Evolutionary conservation across 2,113 vertebrate species (phyloP).

Genomic region (Boulengeromyrus knoepffleri): DNA sequence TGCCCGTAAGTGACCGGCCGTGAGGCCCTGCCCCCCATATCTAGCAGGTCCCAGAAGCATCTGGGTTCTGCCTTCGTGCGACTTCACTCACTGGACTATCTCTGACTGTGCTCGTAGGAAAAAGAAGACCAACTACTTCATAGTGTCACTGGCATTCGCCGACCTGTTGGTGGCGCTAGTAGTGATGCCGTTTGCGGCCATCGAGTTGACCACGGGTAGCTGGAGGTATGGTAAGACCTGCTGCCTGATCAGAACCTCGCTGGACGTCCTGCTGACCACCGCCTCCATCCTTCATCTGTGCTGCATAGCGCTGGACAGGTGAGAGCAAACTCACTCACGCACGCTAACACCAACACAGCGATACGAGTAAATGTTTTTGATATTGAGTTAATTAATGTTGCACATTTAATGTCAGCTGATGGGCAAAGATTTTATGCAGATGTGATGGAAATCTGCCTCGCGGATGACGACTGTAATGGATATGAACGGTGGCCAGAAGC

Average conservation of each 20-base stretch:
- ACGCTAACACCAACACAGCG: neutral
- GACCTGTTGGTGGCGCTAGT: constrained; percentile 65
- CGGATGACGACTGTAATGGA: neutral
- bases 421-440: neutral
- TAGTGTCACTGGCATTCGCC: constrained; percentile 67
- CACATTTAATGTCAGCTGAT: neutral
- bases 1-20: neutral
- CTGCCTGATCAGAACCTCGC: constrained; percentile 64
- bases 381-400: neutral
- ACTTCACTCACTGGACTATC: neutral
- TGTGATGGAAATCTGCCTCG: neutral
- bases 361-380: neutral
- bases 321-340: neutral
- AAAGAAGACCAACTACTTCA: constrained; percentile 73
- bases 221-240: constrained; percentile 66
- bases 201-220: constrained; percentile 59
- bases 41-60: neutral
- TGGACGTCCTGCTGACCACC: constrained; percentile 66
- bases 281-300: constrained; percentile 69
- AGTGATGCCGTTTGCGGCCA: constrained; percentile 68
- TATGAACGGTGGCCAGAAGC: neutral
- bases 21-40: neutral
- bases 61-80: neutral
- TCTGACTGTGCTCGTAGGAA: constrained; percentile 41
- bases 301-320: constrained; percentile 59